These are phyloP conservation scores for Tetheella fluctuosa DNA, from an alignment of 2,888 invertebrate species.

Conservation along the genomic window DNA sequence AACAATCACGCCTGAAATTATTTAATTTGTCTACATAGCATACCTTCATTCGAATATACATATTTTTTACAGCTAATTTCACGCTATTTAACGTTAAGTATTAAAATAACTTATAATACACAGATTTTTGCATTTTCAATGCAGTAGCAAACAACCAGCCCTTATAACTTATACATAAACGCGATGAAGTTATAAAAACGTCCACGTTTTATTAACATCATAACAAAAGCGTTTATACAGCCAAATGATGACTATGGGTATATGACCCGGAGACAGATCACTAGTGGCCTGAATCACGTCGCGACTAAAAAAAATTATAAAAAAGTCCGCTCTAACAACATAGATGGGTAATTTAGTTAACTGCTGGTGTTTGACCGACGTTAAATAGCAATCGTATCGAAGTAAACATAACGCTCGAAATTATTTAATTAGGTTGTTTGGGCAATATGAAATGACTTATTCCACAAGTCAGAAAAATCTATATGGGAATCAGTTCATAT, in stretches of 20 bases:
- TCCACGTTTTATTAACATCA: constrained; percentile 26
- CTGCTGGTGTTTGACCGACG: constrained; percentile 33
- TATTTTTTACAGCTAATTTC: too few species aligned
- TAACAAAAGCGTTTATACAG: constrained; percentile 27
- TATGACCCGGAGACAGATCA: constrained; percentile 66
- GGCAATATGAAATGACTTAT: constrained; percentile 18
- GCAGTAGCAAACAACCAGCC: not conserved
- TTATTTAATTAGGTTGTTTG: constrained; percentile 13
- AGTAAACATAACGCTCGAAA: constrained; percentile 24
- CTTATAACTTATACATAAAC: not conserved
- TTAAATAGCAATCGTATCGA: constrained; percentile 20
- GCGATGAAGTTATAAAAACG: constrained; percentile 32
- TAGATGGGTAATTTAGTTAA: constrained; percentile 41
- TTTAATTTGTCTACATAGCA: too few species aligned
- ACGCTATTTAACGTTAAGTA: too few species aligned
- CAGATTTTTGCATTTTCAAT: not conserved
- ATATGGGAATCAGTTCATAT: too few species aligned
- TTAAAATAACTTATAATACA: too few species aligned
- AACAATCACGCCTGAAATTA: too few species aligned
- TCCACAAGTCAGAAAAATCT: constrained; percentile 13
- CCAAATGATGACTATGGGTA: constrained; percentile 47
- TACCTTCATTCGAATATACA: too few species aligned
- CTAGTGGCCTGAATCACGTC: constrained; percentile 58
- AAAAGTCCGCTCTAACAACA: constrained; percentile 37
- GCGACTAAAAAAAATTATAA: constrained; percentile 36